These are phyloP conservation scores for Junonia oenone DNA, from an alignment of 2,888 invertebrate genomes.

Conservation along the genomic window DNA sequence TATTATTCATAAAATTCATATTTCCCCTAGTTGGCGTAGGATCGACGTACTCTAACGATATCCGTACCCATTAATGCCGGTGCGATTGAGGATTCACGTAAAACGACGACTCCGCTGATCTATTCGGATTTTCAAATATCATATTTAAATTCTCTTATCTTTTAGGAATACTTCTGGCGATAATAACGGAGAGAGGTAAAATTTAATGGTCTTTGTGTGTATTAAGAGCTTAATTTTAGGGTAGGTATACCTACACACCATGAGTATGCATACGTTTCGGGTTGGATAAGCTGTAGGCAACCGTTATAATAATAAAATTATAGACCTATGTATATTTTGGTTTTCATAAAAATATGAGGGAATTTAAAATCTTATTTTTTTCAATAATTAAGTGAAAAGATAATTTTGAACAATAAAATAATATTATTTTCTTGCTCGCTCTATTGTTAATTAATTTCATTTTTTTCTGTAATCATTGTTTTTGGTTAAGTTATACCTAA, in stretches of 20 bases:
- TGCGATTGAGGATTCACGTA: conserved; percentile 21
- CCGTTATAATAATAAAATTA: too few relatives aligned
- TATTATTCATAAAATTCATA: background rate
- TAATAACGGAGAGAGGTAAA: conserved; percentile 6
- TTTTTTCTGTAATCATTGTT: too few relatives aligned
- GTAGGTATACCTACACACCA: background rate
- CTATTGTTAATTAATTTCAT: too few relatives aligned
- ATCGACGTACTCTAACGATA: conserved; percentile 7
- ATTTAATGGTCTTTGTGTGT: background rate
- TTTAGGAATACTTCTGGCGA: conserved; percentile 7
- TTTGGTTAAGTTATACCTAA: too few relatives aligned
- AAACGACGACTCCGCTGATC: conserved; percentile 25
- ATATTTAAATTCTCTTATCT: conserved; percentile 25
- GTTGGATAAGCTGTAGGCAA: too few relatives aligned
- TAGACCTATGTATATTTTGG: too few relatives aligned
- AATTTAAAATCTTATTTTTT: too few relatives aligned
- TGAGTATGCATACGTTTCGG: background rate
- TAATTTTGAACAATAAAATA: too few relatives aligned
- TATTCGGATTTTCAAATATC: conserved; percentile 17
- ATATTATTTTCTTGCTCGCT: too few relatives aligned
- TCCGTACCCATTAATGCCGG: conserved; percentile 4
- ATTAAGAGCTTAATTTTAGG: background rate
- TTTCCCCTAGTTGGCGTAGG: background rate
- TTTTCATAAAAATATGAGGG: too few relatives aligned
- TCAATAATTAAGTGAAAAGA: too few relatives aligned